Conservation (phyloP, 1,140 invertebrate species). For the Saccostrea glomerata region DNA sequence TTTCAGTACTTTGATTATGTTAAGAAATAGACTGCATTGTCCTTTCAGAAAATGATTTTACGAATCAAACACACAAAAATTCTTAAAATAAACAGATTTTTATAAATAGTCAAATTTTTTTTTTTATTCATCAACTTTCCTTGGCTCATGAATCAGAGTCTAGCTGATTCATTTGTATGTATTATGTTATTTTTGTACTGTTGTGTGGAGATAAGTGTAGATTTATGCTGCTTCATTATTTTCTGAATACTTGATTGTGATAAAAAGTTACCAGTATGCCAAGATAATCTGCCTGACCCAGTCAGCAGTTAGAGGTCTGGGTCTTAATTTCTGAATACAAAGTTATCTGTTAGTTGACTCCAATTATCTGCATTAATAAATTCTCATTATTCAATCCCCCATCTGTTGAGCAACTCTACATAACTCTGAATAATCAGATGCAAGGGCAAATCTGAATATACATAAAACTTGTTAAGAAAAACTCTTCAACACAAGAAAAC, state of each 20-base stretch:
- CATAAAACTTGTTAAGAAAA: neutral
- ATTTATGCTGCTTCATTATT: too few species aligned
- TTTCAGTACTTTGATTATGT: too few species aligned
- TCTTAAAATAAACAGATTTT: too few species aligned
- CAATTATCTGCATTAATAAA: conserved; percentile 12
- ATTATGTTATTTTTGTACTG: too few species aligned
- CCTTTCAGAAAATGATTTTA: neutral
- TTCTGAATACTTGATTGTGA: neutral
- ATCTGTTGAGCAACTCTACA: too few species aligned
- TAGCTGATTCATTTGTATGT: too few species aligned
- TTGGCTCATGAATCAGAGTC: too few species aligned
- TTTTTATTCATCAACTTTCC: too few species aligned
- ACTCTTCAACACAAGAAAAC: conserved; percentile 10
- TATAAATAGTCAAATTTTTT: too few species aligned
- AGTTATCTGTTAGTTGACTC: conserved; percentile 3
- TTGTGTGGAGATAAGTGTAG: too few species aligned
- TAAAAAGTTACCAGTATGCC: neutral
- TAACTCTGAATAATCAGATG: neutral
- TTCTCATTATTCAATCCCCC: conserved; percentile 22
- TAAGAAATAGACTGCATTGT: neutral
- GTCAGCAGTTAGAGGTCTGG: neutral
- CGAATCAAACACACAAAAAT: neutral
- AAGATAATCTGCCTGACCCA: neutral
- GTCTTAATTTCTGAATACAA: neutral
- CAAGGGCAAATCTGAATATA: neutral